Conservation (phyloP, 2,888 invertebrate species). For the Norana najaformis region DNA sequence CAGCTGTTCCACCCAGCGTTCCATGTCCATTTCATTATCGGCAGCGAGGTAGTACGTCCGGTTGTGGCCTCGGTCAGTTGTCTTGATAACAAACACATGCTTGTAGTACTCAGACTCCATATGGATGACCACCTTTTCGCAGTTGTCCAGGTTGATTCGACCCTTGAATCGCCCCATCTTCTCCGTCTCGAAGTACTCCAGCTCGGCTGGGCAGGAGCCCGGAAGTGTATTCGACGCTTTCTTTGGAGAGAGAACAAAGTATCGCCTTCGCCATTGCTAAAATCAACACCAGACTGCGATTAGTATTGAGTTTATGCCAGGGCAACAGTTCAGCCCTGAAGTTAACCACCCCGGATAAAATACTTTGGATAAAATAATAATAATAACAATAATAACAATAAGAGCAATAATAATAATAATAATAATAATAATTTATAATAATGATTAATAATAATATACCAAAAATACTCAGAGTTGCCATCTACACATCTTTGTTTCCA, state of each 20-base stretch:
- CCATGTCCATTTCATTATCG: conserved; percentile 88
- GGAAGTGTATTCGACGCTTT: conserved; percentile 67
- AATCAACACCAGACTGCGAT: conserved; percentile 44
- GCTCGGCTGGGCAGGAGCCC: conserved; percentile 77
- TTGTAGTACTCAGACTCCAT: conserved; percentile 56
- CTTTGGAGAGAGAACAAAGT: conserved; percentile 84
- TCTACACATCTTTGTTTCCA: no score
- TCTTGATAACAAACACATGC: conserved; percentile 56
- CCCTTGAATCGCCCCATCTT: conserved; percentile 55
- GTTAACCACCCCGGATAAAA: no score
- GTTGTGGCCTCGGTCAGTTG: conserved; percentile 65
- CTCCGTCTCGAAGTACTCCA: conserved; percentile 86
- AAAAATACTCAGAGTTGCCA: no score
- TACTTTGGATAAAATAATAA: no score
- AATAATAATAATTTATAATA: no score
- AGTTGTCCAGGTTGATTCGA: conserved; percentile 83
- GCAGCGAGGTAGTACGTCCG: conserved; percentile 90
- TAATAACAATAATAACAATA: no score
- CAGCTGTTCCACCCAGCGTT: conserved; percentile 90
- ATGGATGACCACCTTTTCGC: conserved; percentile 78
- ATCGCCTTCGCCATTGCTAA: conserved; percentile 88
- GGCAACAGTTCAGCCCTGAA: no score
- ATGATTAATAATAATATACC: no score
- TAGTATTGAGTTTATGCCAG: neutral
- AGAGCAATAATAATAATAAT: no score